phyloP scores from a whole-genome alignment of 2,113 vertebrate species.

The Oncorhynchus keta region DNA sequence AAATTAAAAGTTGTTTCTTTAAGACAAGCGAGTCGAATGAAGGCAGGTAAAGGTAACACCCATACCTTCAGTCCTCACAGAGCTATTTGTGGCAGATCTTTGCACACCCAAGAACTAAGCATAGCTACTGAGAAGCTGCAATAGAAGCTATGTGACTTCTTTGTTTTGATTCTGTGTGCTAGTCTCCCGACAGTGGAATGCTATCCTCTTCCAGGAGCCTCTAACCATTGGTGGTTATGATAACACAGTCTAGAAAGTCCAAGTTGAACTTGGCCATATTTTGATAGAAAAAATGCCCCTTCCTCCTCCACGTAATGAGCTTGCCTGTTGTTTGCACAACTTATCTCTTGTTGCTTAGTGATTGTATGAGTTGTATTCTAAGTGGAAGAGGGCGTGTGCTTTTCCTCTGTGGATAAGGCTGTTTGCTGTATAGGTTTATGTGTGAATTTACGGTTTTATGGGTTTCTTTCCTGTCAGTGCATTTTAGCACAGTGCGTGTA shows the following conservation, averaged over 20 bases:
- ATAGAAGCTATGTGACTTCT: not conserved
- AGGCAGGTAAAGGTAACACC: not conserved
- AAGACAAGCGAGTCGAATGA: not conserved
- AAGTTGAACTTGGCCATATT: constrained; percentile 1
- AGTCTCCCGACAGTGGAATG: not conserved
- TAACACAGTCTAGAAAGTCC: not conserved
- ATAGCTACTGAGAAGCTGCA: too few relatives aligned
- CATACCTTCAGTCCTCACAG: not conserved
- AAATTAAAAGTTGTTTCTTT: not conserved
- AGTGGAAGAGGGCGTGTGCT: constrained; percentile 30
- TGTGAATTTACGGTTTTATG: constrained; percentile 9
- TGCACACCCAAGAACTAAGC: not conserved
- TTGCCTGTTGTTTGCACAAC: constrained; percentile 26
- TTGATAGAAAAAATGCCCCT: not conserved
- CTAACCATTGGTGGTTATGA: not conserved
- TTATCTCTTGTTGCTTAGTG: constrained; percentile 11
- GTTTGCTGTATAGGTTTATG: not conserved
- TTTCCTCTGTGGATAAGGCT: too few relatives aligned
- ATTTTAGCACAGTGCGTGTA: too few relatives aligned
- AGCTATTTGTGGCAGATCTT: not conserved
- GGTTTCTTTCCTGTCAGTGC: constrained; percentile 2
- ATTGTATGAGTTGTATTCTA: constrained; percentile 8
- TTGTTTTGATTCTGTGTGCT: not conserved
- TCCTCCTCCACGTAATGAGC: constrained; percentile 3
- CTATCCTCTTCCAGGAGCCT: not conserved